Percentiles rank a stretch among this genome's conserved stretches.
Conservation (phyloP, 2,888 invertebrate genomes). For the Stenotaenia linearis region DNA sequence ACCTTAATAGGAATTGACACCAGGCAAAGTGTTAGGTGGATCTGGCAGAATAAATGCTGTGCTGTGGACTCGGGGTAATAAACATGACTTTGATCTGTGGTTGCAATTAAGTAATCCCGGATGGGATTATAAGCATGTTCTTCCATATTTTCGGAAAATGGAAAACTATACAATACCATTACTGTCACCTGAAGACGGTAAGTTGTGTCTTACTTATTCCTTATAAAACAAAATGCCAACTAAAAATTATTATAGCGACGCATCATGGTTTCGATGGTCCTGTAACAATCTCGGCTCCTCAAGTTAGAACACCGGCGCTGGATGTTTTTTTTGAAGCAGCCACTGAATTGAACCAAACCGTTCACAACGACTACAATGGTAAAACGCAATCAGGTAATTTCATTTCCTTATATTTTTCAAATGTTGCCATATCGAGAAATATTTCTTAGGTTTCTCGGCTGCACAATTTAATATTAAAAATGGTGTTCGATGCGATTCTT, state of each 20-base stretch:
- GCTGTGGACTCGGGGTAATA: background rate
- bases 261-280: no score
- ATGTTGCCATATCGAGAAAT: background rate
- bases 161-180: constrained; percentile 41
- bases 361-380: no score
- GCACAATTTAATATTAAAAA: constrained; percentile 34
- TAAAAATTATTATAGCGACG: background rate
- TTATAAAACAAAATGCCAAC: background rate
- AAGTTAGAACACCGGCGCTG: no score
- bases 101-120: constrained; percentile 44
- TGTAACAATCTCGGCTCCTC: no score
- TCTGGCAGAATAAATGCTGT: background rate
- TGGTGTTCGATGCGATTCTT: constrained; percentile 45
- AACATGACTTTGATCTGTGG: background rate
- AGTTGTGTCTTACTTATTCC: no score
- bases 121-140: constrained; percentile 50
- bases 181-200: background rate
- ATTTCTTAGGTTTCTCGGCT: background rate
- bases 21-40: background rate
- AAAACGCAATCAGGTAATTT: background rate
- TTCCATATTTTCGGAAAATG: constrained; percentile 50
- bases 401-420: no score
- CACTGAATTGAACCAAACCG: no score
- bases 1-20: background rate
- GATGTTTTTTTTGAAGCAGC: no score